Evolutionary conservation across 64 coral and sea anemone genomes (phyloP), one percentile per base, ranked within the genome.

Genomic region (Pocillopora verrucosa): DNA sequence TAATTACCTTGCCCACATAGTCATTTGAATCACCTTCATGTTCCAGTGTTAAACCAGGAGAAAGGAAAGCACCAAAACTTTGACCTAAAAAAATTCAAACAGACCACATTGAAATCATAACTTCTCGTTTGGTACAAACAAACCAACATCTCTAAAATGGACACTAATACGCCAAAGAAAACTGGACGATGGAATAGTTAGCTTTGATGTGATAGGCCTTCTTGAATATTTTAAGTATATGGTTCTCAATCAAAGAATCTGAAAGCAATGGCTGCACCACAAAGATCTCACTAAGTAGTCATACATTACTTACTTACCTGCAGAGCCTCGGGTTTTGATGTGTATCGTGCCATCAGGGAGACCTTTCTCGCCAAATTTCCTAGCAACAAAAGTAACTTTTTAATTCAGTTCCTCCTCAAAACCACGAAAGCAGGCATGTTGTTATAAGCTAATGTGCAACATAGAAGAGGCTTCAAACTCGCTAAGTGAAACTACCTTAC

Each of bases 11-110:
- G 74, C 96, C 96, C 56, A 98, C 96, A 58, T 98, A 98, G 59
- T 98, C 96, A 85, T 98, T 98, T 11, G 96, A 93, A 64, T 98
- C 96, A 63, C 96, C 96, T 88, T 95, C 96, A 7, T 95, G 60
- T 51, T 98, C 96, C 67, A 98, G 80, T 14, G 93, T 98, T 51
- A 98, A 72, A 41, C 96, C 96, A 88, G 89, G 87, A 59, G 93
- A 77, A 35, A 98, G 59, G 61, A 98, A 98, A 7, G 96, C 96
- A 11, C 96, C 96, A 65, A 98, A 98, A 87, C 96, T 98, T 74
- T 98, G 96, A 80, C 96, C 96, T 98, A 57, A 73, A 78, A 58
- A 26, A n/a, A 20, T 38, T 20, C 5, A 76, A 65, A 15, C 14
- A 74, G 22, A 73, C 61, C 20, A 3, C 37, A 59, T 2, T 63